phyloP scores from a whole-genome alignment of 2,888 invertebrate genomes.

The Carabus problematicus region DNA sequence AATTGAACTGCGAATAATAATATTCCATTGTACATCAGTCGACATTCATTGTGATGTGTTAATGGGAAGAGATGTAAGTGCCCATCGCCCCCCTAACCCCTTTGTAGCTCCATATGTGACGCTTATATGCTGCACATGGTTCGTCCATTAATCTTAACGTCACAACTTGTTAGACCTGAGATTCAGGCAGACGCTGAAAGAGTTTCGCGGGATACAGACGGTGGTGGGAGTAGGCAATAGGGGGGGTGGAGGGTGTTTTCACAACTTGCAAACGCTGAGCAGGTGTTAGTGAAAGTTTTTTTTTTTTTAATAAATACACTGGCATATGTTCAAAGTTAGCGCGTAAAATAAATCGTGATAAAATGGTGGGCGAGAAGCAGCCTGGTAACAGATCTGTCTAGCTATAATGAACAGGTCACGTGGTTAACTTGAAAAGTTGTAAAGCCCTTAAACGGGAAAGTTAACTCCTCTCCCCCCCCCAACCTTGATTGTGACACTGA shows the following conservation, averaged over 20 bases:
- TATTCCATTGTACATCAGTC: too few species aligned
- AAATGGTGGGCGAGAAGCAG: background rate
- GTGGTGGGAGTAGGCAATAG: background rate
- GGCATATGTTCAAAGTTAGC: background rate
- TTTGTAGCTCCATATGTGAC: background rate
- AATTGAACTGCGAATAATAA: too few species aligned
- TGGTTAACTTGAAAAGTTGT: too few species aligned
- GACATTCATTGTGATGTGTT: background rate
- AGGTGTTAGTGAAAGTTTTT: conserved; percentile 40
- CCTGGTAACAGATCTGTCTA: background rate
- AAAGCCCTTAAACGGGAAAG: too few species aligned
- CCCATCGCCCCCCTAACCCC: background rate
- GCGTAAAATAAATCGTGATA: background rate
- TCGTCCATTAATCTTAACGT: conserved; percentile 21
- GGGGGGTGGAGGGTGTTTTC: too few species aligned
- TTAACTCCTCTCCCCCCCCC: too few species aligned
- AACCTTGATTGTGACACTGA: too few species aligned
- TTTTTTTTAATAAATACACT: conserved; percentile 38
- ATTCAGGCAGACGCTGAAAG: background rate
- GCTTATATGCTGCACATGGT: conserved; percentile 2
- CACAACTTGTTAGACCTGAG: background rate
- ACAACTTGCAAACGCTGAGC: conserved; percentile 30
- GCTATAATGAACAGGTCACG: background rate
- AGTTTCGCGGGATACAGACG: conserved; percentile 2
- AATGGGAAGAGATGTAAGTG: background rate